Evolutionary conservation across 2,113 vertebrate genomes (phyloP), one percentile per base, ranked within the genome.

Genomic region (Paratilapia polleni): DNA sequence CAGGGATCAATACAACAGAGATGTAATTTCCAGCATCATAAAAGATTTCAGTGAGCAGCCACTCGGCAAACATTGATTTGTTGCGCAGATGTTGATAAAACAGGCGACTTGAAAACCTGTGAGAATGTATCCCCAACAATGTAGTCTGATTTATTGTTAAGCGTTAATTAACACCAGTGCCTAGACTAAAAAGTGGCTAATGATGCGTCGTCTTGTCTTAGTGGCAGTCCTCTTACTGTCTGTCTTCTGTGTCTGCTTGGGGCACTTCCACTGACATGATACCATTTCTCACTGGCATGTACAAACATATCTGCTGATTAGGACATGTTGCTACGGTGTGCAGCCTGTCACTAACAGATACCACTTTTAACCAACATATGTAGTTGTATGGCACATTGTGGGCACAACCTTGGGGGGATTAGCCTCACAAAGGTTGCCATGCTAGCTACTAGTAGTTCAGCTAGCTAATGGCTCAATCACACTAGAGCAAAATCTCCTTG

Each of bases 51-150:
- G 64, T 6, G 58, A 91, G 77, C 59, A 43, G 62, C 79, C 9
- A 78, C 66, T 84, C 60, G 34, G 84, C 56, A 82, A 86, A 80
- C 43, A 15, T 81, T 62, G 78, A 90, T 83, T 70, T 54, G 59
- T 78, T 78, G 49, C 36, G 74, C 66, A 81, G 22, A 47, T 78
- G 68, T 70, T 84, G 81, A 81, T 75, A 61, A 78, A 82, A 80
- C 24, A 74, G 38, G 17, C 8, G 2, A 22, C 34, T 10, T 6
- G 36, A 74, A 74, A 77, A 28, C 10, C 70, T 36, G 41, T 58
- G 43, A 77, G 36, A 62, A 73, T 38, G 61, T 6, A 66, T 81
- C 60, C 22, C 60, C 24, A 1, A 73, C 73, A 62, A 26, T 60
- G 20, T 9, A 1, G 49, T 61, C 6, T 52, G 62, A 38, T 78